These are phyloP conservation scores for Holcopasites calliopsidis DNA, from an alignment of 1,140 invertebrate genomes.

Conservation along the genomic window DNA sequence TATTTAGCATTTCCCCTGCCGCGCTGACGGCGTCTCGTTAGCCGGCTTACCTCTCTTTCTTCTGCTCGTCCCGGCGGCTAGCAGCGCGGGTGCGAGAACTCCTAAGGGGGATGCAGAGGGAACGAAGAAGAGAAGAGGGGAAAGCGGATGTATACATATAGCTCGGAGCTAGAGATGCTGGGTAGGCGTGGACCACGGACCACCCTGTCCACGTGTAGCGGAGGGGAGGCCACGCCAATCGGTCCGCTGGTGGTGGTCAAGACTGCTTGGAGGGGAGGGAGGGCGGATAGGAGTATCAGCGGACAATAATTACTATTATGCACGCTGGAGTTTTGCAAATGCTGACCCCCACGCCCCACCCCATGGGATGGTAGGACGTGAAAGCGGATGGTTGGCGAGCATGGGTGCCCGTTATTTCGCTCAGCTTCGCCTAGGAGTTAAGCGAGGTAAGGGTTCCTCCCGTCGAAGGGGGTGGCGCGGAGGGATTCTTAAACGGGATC, in stretches of 20 bases:
- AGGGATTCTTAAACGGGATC: slow-evolving; percentile 77
- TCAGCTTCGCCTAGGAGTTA: slow-evolving; percentile 31
- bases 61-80: background rate
- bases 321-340: slow-evolving; percentile 74
- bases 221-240: slow-evolving; percentile 61
- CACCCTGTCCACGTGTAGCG: slow-evolving; percentile 55
- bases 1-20: slow-evolving; percentile 74
- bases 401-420: slow-evolving; percentile 69
- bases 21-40: slow-evolving; percentile 68
- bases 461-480: slow-evolving; percentile 4
- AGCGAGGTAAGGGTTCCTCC: slow-evolving; percentile 5
- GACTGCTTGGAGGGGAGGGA: slow-evolving; percentile 5
- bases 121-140: slow-evolving; percentile 46
- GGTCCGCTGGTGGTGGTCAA: slow-evolving; percentile 10
- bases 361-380: too few species aligned
- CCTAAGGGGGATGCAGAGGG: slow-evolving; percentile 39
- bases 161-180: slow-evolving; percentile 63
- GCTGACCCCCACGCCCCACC: slow-evolving; percentile 65
- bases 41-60: slow-evolving; percentile 47
- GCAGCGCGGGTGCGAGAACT: slow-evolving; percentile 57
- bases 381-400: slow-evolving; percentile 61
- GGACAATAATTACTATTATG: slow-evolving; percentile 73
- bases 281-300: slow-evolving; percentile 52
- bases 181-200: slow-evolving; percentile 69
- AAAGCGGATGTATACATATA: slow-evolving; percentile 48